Evolutionary conservation across 2,888 invertebrate species (phyloP).

Genomic region (Athalia circularis): DNA sequence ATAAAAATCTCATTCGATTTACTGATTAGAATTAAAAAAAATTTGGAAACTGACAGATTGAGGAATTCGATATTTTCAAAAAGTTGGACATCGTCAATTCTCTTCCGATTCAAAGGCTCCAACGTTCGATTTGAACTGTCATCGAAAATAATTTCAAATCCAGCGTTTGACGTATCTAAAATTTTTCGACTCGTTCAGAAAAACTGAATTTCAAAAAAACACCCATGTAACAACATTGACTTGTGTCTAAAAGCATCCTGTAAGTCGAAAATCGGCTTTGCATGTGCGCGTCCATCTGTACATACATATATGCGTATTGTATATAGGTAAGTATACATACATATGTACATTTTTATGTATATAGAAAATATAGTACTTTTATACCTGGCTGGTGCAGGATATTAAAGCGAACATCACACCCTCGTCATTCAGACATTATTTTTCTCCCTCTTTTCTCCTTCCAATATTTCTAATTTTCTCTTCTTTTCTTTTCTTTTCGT

Average conservation of each 20-base stretch:
- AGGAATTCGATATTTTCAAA: not conserved
- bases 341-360: not conserved
- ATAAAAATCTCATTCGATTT: not conserved
- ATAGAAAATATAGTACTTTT: conserved; percentile 20
- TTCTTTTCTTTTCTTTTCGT: conserved; percentile 8
- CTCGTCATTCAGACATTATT: conserved; percentile 69
- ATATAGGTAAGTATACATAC: not conserved
- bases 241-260: too few relatives aligned
- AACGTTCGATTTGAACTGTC: too few relatives aligned
- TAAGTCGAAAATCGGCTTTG: not conserved
- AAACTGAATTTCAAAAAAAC: too few relatives aligned
- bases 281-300: not conserved
- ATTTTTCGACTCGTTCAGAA: too few relatives aligned
- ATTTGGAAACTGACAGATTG: not conserved
- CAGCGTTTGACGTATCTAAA: too few relatives aligned
- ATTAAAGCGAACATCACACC: conserved; percentile 73
- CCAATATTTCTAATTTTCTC: conserved; percentile 32
- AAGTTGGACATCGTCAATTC: not conserved
- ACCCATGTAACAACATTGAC: too few relatives aligned
- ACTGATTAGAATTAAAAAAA: not conserved
- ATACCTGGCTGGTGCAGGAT: conserved; percentile 71
- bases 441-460: conserved; percentile 53
- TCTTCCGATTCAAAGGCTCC: too few relatives aligned
- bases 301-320: not conserved
- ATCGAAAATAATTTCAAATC: too few relatives aligned